Evolutionary conservation across 2,888 invertebrate species (phyloP), one percentile per base, ranked within the genome.

Genomic region (Leptinotarsa juncta): DNA sequence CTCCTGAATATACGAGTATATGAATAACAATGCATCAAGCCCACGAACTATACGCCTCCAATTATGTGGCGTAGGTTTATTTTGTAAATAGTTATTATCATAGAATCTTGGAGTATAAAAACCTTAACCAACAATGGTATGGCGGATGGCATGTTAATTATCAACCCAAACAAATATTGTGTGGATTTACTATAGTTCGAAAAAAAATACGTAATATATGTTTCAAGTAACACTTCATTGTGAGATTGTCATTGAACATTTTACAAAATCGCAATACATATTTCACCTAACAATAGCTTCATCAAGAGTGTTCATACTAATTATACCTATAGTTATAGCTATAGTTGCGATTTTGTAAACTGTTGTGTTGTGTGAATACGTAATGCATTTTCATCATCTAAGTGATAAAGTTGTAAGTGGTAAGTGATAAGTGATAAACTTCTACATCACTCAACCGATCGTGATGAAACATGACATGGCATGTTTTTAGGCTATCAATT

Each of bases 41-140:
- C 51, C 51, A 51, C n/a, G n/a, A 51, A 51, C n/a, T 51, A 51
- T 51, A 51, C 51, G 51, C 51, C 51, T 51, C n/a, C 51, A 51
- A 51, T n/a, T 51, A 51, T 15, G 16, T 51, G 51, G 51, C 51
- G 51, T 51, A 51, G 51, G 16, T 51, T 51, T 51, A 51, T 16
- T 51, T 51, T 51, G 51, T 51, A 51, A 51, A 51, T 51, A 51
- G 51, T 51, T 51, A 51, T 51, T 51, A 51, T n/a, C 51, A 51
- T 51, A 51, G 51, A 51, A 51, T 51, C 51, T 51, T 51, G n/a
- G 15, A 51, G n/a, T 16, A 16, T 51, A n/a, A 51, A 51, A 51
- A n/a, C 15, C 51, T 51, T 51, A n/a, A 51, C 51, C 15, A 15
- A 51, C 16, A 51, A 51, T 51, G 3, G 51, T 51, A 51, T 16